Evolutionary conservation across 1,140 invertebrate genomes (phyloP), one percentile per base, ranked within the genome.

Genomic region (Pantala flavescens): DNA sequence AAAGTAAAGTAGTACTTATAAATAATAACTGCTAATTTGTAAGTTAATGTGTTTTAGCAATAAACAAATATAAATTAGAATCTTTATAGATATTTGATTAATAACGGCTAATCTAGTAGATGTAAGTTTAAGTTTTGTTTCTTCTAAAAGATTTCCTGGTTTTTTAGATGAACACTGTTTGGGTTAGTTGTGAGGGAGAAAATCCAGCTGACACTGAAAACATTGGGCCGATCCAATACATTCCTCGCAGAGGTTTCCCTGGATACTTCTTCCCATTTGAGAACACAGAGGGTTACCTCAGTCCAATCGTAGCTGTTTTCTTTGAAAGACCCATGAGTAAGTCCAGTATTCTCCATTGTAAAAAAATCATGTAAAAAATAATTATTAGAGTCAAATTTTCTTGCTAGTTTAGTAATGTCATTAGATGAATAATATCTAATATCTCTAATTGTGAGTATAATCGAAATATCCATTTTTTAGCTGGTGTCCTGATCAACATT

Each of bases 401-500:
- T 36, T 36, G 28, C 28, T 5, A 36, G 9, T 36, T 36, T 36
- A 2, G 9, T 5, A 36, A 36, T 36, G 3, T 36, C 28, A 36
- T 9, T 9, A n/a, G n/a, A 36, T 36, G 28, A 2, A 36, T 36
- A 2, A 9, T 36, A 5, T 2, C 3, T 36, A 36, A 36, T 2
- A 36, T 36, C 9, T 36, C 9, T 36, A 36, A 36, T 36, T 36
- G 2, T 36, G 2, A 36, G 28, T 36, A 5, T 36, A 36, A 36
- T 36, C 2, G 28, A 36, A 36, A 36, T 5, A 36, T 36, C 3
- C 9, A 36, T 36, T 77, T 81, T 86, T 84, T 83, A 92, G 92
- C 89, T 80, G 92, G 93, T 71, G 91, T 96, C 24, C 86, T 97
- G 77, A 95, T 98, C 84, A 96, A 97, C 85, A 93, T 97, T 84